These are phyloP conservation scores for Thelohanellus kitauei DNA, from an alignment of 30 jellyfish, hydroid and myxozoan species.

Conservation along the genomic window DNA sequence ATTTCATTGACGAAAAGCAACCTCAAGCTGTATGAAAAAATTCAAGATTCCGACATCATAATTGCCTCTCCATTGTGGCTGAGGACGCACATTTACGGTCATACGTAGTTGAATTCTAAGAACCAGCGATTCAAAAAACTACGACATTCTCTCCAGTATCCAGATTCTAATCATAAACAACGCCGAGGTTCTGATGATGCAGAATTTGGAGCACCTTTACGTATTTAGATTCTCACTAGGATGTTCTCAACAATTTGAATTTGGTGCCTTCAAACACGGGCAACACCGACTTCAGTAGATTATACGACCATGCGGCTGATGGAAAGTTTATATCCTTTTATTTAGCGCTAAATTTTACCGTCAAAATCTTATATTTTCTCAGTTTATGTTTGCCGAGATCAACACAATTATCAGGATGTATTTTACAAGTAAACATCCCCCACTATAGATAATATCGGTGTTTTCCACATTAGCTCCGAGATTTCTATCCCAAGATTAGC, in stretches of 20 bases:
- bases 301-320: too few species aligned
- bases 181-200: constrained; percentile 66
- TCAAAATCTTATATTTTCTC: constrained; percentile 33
- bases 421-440: too few species aligned
- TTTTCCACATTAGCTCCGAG: too few species aligned
- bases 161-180: constrained; percentile 48
- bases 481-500: too few species aligned
- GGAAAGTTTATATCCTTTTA: too few species aligned
- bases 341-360: constrained; percentile 48
- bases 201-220: constrained; percentile 72
- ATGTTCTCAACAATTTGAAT: constrained; percentile 45
- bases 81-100: constrained; percentile 30
- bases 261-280: constrained; percentile 64
- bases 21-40: constrained; percentile 27
- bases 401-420: too few species aligned
- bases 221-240: constrained; percentile 2
- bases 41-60: constrained; percentile 45
- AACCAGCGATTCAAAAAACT: too few species aligned
- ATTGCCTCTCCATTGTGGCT: constrained; percentile 90
- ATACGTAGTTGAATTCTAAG: too few species aligned
- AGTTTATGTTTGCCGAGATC: constrained; percentile 33
- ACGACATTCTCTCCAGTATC: constrained; percentile 44
- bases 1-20: constrained; percentile 24
- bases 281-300: too few species aligned
- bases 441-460: too few species aligned